Evolutionary conservation across 2,113 vertebrate species (phyloP).

Genomic region (Tinamus guttatus): DNA sequence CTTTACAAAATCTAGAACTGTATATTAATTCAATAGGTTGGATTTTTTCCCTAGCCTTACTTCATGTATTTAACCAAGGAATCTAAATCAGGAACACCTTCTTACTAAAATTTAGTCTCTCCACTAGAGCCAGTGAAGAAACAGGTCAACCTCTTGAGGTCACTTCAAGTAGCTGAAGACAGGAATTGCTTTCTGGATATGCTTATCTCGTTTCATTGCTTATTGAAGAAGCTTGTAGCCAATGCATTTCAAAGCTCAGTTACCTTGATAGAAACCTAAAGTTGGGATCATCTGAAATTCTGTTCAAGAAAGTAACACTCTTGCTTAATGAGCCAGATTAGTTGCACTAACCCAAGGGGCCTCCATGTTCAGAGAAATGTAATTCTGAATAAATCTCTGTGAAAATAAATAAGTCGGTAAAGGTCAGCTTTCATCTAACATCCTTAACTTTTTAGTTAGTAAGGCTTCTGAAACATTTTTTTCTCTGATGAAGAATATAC

Average conservation of each 20-base stretch:
- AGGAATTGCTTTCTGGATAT: background rate
- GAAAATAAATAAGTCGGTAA: conserved; percentile 1
- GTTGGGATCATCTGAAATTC: background rate
- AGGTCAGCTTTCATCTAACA: background rate
- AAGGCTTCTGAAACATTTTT: background rate
- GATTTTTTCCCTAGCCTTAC: background rate
- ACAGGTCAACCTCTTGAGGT: background rate
- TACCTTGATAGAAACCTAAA: background rate
- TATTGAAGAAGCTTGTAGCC: background rate
- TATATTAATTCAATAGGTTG: background rate
- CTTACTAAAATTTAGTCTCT: background rate
- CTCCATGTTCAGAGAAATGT: background rate
- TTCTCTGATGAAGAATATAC: background rate
- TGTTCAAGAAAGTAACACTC: background rate
- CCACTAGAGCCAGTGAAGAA: background rate
- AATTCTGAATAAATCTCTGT: background rate
- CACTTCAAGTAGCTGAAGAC: rapidly evolving
- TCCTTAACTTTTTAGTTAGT: background rate
- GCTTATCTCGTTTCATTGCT: background rate
- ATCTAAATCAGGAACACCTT: background rate
- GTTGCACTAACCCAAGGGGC: background rate
- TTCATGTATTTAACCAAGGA: background rate
- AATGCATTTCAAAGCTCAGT: background rate
- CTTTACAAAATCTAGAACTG: background rate
- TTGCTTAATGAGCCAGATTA: background rate